Base-by-base conservation (phyloP, 1,140 invertebrate species). In the Oreohelix idahoensis region DNA sequence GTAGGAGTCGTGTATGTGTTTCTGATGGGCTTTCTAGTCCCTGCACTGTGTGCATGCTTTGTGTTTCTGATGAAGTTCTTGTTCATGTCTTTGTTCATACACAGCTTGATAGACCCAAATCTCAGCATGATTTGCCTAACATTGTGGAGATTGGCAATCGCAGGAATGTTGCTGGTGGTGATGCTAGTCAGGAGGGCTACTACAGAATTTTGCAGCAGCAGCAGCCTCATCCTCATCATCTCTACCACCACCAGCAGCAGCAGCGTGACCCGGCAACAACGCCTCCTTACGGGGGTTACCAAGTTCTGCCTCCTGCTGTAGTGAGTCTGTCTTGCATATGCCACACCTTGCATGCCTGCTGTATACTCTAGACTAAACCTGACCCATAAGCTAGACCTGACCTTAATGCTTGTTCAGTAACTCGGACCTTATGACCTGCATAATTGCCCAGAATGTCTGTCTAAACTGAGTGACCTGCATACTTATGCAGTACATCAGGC, bases 111-210 rank as follows among this genome's bases (percentile, higher is more conserved):
- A 75, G 89, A 58, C 89, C 88, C 70, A 90, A 90, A 85, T 91
- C 89, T 75, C 89, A 90, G 85, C 89, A 90, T 82, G 88, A 91
- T 83, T 78, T 91, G 73, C 89, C 89, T 63, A 89, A 86, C 86
- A 45, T 35, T 74, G 49, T 82, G 83, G 84, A 51, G 78, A 53
- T 38, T 29, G 70, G 73, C 29, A 74, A 51, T 11, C 26, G 83
- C 35, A 75, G 63, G 10, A 39, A 58, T 11, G 58, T 53, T 71
- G 78, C 45, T 42, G 66, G 20, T 51, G 39, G n/a, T 20, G 32
- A 26, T 38, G 17, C 45, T 71, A 29, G 73, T 69, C 39, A n/a
- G 36, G 38, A 58, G 49, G 17, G 76, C 58, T 76, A 71, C 75
- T 53, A 51, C 39, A 32, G 32, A 32, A 79, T 38, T 29, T 2